Percentiles rank a stretch among this genome's conserved stretches.
These are phyloP conservation scores for Troides oblongomaculatus DNA, from an alignment of 2,888 invertebrate species.

Conservation along the genomic window DNA sequence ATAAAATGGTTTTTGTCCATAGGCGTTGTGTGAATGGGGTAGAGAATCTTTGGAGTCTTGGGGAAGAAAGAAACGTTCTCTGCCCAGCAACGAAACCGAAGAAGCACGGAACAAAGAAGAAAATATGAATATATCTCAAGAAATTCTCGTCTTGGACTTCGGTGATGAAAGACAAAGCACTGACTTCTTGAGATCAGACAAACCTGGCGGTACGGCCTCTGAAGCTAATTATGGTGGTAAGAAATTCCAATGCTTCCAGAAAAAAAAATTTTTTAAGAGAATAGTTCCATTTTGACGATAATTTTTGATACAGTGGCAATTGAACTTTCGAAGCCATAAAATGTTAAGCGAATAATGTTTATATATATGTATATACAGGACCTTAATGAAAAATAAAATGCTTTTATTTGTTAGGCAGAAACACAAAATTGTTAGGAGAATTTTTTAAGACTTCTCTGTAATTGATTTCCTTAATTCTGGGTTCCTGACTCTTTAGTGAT, in stretches of 20 bases:
- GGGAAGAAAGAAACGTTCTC: conserved; percentile 92
- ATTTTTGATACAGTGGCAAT: too few species aligned
- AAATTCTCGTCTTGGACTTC: conserved; percentile 95
- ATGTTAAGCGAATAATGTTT: too few species aligned
- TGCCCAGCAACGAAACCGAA: conserved; percentile 79
- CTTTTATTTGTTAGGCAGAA: too few species aligned
- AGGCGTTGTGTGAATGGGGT: conserved; percentile 95
- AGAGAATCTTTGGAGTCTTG: conserved; percentile 94
- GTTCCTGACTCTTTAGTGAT: too few species aligned
- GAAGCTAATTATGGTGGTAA: conserved; percentile 87
- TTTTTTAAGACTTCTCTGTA: too few species aligned
- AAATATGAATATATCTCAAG: conserved; percentile 96
- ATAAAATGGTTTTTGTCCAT: conserved; percentile 20
- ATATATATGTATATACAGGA: too few species aligned
- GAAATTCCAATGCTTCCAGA: conserved; percentile 12
- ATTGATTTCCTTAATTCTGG: too few species aligned
- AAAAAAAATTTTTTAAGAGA: too few species aligned
- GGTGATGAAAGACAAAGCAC: conserved; percentile 91
- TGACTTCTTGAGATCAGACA: conserved; percentile 88
- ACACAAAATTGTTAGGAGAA: too few species aligned
- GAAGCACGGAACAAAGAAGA: conserved; percentile 84
- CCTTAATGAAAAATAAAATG: too few species aligned
- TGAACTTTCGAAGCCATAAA: too few species aligned
- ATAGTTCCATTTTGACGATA: too few species aligned
- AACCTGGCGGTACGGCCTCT: conserved; percentile 81